Conservation (phyloP, 2,113 vertebrate species). For the Triplophysa dalaica region DNA sequence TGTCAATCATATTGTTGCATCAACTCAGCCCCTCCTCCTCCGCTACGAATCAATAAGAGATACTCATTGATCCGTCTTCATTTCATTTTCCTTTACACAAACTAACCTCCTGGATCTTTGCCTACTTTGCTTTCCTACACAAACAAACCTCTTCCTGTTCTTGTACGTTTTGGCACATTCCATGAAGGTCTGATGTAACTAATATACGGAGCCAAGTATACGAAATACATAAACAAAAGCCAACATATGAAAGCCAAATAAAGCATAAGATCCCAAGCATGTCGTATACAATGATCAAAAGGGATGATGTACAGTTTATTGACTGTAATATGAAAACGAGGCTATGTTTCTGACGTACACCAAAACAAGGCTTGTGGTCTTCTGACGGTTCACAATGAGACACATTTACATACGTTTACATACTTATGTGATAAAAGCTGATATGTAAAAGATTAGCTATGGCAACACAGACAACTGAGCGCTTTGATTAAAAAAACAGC, state of each 20-base stretch:
- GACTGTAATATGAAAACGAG: background rate
- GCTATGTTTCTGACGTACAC: background rate
- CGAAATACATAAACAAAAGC: constrained; percentile 13
- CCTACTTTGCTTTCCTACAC: background rate
- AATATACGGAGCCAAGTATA: constrained; percentile 5
- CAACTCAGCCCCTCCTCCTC: background rate
- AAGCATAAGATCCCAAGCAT: background rate
- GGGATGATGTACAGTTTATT: constrained; percentile 1
- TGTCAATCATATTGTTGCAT: background rate
- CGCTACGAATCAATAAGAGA: background rate
- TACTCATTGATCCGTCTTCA: background rate
- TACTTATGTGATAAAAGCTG: constrained; percentile 24
- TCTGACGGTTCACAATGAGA: background rate
- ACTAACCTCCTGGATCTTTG: constrained; percentile 4
- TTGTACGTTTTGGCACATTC: constrained; percentile 25
- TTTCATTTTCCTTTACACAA: constrained; percentile 7
- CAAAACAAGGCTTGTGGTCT: background rate
- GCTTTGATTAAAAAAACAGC: too few species aligned
- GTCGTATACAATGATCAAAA: background rate
- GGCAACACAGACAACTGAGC: background rate
- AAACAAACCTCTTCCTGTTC: constrained; percentile 20
- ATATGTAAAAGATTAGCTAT: background rate
- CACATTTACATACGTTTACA: constrained; percentile 21
- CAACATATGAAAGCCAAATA: background rate
- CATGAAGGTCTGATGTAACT: constrained; percentile 28